Base-by-base conservation (phyloP, 2,888 invertebrate species). In the Rhagophthalmus giganteus region DNA sequence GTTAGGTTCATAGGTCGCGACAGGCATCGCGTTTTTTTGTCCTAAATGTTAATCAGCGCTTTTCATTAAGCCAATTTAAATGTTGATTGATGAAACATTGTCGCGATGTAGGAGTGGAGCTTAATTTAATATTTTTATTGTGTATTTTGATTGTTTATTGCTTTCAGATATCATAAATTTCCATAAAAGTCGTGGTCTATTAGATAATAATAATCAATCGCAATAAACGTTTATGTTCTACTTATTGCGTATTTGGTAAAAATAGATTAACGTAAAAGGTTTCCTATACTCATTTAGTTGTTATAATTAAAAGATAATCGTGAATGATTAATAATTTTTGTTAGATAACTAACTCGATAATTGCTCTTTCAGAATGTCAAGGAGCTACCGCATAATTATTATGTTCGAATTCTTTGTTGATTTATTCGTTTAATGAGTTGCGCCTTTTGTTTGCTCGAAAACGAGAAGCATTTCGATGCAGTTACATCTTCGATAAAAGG, bases 31-130 rank as follows among this genome's bases (percentile, higher is more conserved):
- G 9, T 25, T 39, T 39, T 37, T 39, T 39, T 25, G 38, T 38
- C 27, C 25, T 27, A 28, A 39, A 39, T 39, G n/a, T 14, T 28
- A 39, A 39, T 27, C 38, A 39, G 28, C 27, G 28, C 9, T 39
- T 27, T 39, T 28, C 38, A 39, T 39, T 39, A 28, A 39, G 38
- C 13, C 38, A 39, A 39, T 39, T 39, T 39, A 39, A 12, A 27
- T 10, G 28, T 16, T 28, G 38, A 39, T 39, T 39, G 38, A 39
- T 39, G 15, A 16, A n/a, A 28, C 12, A 37, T 37, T 37, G 24
- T 15, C 6, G 26, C 26, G 6, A 24, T 37, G 25, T 25, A 12
- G 37, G 37, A 37, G 37, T 37, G 37, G 37, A 25, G 24, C 24
- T 37, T 37, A 12, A 37, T 37, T 20, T 5, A 5, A 20, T 20